These are phyloP conservation scores for Rhinophrynus dorsalis DNA, from an alignment of 2,797 vertebrate genomes.

Conservation along the genomic window DNA sequence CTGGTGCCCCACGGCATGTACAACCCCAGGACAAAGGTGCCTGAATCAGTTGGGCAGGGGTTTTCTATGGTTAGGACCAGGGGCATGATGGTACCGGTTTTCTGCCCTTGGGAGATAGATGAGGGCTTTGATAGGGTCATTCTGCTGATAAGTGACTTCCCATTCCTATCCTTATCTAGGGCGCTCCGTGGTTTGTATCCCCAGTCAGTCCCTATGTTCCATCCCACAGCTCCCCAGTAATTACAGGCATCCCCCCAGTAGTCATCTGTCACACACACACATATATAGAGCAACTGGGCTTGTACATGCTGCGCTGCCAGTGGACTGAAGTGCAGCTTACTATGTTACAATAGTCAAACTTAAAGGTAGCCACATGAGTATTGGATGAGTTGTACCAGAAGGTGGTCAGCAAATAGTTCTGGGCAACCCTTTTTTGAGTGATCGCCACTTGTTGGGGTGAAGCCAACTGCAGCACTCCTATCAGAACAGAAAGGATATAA, in stretches of 20 bases:
- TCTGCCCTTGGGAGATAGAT: too few species aligned
- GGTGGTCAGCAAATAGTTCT: background rate
- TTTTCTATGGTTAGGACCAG: background rate
- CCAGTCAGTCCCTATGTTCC: background rate
- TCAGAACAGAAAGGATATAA: background rate
- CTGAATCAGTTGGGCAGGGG: background rate
- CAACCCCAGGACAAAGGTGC: background rate
- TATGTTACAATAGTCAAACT: background rate
- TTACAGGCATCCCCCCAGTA: background rate
- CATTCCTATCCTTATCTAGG: background rate
- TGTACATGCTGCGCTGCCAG: background rate
- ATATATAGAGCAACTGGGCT: too few species aligned
- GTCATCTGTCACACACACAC: background rate
- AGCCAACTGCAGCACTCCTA: accelerated
- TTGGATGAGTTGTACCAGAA: background rate
- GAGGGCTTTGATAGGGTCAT: background rate
- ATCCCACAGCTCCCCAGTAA: background rate
- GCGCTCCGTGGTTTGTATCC: background rate
- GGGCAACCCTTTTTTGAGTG: too few species aligned
- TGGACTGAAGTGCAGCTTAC: background rate
- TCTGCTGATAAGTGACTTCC: background rate
- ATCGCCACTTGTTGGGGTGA: background rate
- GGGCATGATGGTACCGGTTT: accelerated
- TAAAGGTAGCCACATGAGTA: background rate
- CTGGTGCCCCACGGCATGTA: accelerated